Conservation (phyloP, 2,113 vertebrate species). For the Tonatia bakeri region DNA sequence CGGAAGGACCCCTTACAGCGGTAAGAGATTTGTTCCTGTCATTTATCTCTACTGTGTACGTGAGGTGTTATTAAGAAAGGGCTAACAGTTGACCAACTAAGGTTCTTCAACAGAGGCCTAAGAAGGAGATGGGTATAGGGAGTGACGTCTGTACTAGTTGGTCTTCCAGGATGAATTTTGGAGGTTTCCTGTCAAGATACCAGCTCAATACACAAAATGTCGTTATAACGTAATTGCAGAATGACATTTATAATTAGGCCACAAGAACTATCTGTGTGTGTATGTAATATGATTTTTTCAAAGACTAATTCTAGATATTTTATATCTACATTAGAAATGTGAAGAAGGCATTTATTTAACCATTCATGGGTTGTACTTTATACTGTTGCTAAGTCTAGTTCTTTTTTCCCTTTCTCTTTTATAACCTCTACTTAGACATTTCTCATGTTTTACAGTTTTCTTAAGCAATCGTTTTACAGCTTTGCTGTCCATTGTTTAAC, state of each 20-base stretch:
- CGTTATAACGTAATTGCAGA: slow-evolving; percentile 1
- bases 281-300: not conserved
- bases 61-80: not conserved
- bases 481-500: not conserved
- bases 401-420: not conserved
- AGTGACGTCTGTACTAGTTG: not conserved
- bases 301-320: not conserved
- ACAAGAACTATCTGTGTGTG: not conserved
- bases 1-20: slow-evolving; percentile 93
- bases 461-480: slow-evolving; percentile 1
- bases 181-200: not conserved
- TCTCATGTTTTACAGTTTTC: not conserved
- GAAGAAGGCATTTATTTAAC: not conserved
- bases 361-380: not conserved
- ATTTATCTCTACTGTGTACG: not conserved
- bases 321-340: not conserved
- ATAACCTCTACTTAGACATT: not conserved
- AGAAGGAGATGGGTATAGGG: not conserved
- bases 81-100: not conserved
- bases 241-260: slow-evolving; percentile 22
- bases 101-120: not conserved
- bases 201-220: not conserved
- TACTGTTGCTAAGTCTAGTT: not conserved
- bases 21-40: slow-evolving; percentile 81
- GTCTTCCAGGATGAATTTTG: not conserved